Conservation (phyloP, 2,888 invertebrate species). For the Drosophila diplacantha region DNA sequence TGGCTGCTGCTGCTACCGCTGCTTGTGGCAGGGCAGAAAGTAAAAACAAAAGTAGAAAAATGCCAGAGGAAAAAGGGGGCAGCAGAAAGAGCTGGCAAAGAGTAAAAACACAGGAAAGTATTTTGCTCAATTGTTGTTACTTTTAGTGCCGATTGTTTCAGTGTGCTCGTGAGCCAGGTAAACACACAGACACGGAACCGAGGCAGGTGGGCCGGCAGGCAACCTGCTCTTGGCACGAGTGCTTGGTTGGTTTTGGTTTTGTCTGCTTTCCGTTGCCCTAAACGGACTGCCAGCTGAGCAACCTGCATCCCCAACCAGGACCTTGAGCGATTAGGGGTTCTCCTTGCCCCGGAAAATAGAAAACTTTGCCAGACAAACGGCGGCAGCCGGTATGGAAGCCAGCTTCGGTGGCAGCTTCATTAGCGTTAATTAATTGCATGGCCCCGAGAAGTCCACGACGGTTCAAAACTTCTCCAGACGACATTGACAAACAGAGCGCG, state of each 20-base stretch:
- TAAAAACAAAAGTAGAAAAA: slow-evolving; percentile 37
- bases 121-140: slow-evolving; percentile 72
- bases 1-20: slow-evolving; percentile 29
- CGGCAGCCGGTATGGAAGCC: slow-evolving; percentile 15
- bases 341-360: slow-evolving; percentile 44
- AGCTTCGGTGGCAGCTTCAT: slow-evolving; percentile 61
- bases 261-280: slow-evolving; percentile 29
- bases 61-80: slow-evolving; percentile 17
- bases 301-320: slow-evolving; percentile 35
- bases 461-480: slow-evolving; percentile 44
- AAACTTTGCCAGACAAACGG: slow-evolving; percentile 46
- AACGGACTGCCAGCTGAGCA: slow-evolving; percentile 51
- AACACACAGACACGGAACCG: background rate
- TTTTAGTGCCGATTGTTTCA: slow-evolving; percentile 66
- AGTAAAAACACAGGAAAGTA: slow-evolving; percentile 64
- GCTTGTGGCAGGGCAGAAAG: slow-evolving; percentile 52
- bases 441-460: slow-evolving; percentile 59
- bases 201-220: slow-evolving; percentile 13
- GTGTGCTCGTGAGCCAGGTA: slow-evolving; percentile 17
- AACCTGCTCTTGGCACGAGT: slow-evolving; percentile 59
- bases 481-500: slow-evolving; percentile 70
- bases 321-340: slow-evolving; percentile 55
- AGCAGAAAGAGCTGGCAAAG: slow-evolving; percentile 19
- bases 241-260: slow-evolving; percentile 46
- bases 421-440: slow-evolving; percentile 73